Percentiles rank a stretch among this genome's conserved stretches.
phyloP scores from a whole-genome alignment of 2,797 vertebrate species.

The Columba guinea region DNA sequence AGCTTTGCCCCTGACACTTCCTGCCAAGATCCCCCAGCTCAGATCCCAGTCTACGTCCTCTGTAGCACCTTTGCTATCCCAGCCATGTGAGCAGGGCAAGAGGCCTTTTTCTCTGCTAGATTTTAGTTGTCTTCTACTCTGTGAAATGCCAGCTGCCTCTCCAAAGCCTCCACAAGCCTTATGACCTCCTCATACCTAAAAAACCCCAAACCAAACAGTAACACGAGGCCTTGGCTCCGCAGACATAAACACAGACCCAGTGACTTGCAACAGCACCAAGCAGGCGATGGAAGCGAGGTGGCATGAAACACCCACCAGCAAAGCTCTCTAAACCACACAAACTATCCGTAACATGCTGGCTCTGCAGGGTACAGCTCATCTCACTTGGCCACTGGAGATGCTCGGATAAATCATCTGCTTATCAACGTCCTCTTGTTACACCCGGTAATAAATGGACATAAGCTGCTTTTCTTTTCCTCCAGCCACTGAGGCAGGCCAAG shows the following conservation, averaged over 20 bases:
- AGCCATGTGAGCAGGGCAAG: not conserved
- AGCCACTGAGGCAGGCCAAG: not conserved
- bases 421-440: not conserved
- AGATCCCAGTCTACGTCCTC: not conserved
- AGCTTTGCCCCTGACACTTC: too few species aligned
- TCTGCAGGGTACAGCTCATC: not conserved
- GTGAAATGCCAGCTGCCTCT: not conserved
- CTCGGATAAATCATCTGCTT: not conserved
- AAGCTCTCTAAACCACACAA: not conserved
- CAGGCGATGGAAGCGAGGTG: not conserved
- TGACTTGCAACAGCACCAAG: not conserved
- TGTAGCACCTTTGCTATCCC: not conserved
- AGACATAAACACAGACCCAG: not conserved
- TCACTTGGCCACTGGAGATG: rapidly evolving
- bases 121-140: not conserved
- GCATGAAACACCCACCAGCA: not conserved
- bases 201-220: not conserved
- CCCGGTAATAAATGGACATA: not conserved
- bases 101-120: not conserved
- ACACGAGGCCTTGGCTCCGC: rapidly evolving
- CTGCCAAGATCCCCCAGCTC: not conserved
- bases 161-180: not conserved
- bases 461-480: not conserved
- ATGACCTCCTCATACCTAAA: not conserved
- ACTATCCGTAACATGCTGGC: not conserved